Evolutionary conservation across 1,140 invertebrate species (phyloP), one percentile per base, ranked within the genome.

Genomic region (Aphaenogaster ashmeadi): DNA sequence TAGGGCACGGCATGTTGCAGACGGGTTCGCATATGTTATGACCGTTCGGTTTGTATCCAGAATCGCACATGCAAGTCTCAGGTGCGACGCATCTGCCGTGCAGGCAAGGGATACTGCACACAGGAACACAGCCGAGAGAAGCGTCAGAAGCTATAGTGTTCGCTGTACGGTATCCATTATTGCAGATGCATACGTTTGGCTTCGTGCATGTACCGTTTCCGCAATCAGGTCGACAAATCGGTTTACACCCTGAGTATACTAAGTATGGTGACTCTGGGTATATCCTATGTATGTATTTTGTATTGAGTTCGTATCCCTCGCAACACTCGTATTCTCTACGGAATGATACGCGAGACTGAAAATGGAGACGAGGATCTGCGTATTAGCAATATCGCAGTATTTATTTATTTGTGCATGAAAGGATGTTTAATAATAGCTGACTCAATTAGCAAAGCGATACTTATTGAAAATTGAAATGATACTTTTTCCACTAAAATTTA

Each of bases 151-250:
- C 0, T 62, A 5, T 6, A 62, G 6, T 13, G 27, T 4, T 36
- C 21, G 21, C 3, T 47, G 36, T 2, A 9, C 5, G 7, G n/a
- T 80, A 83, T 33, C 67, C 80, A 5, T 11, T 0, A 21, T 86
- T 0, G 83, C 96, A 97, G 3, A 86, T 88, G 74, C 97, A 97
- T 4, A 91, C 93, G 85, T 97, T 96, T 2, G 96, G 96, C 2
- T 94, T 95, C 18, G 96, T 96, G 87, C 97, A 97, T 50, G 94
- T 96, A 6, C 96, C 96, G 87, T 96, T 94, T 4, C 91, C 91
- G 91, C 97, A 97, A 13, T 95, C 95, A 5, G 95, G 94, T 0
- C 93, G 94, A 88, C 97, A 98, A 18, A 94, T 91, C 0, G 97
- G 97, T 6, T 95, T 66, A 88, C 97, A 98, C 74, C 88, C 64